These are phyloP conservation scores for Tadarida brasiliensis DNA, from an alignment of 2,797 vertebrate genomes.

Conservation along the genomic window DNA sequence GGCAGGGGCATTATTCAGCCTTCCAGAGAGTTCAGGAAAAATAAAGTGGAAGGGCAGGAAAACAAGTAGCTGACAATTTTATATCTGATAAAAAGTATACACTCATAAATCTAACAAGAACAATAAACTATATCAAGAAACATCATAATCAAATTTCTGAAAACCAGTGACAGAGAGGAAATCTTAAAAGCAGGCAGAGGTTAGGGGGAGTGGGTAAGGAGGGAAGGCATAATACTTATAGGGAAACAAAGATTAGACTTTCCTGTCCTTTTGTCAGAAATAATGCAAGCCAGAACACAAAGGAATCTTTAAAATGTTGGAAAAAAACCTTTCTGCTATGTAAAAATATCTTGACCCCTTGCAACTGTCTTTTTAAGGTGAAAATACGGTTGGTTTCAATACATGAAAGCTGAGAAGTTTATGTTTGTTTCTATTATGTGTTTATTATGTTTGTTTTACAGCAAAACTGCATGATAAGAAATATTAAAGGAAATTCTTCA, in stretches of 20 bases:
- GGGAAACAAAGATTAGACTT: slow-evolving; percentile 8
- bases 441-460: background rate
- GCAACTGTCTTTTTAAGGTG: background rate
- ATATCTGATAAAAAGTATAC: background rate
- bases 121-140: background rate
- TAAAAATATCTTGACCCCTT: background rate
- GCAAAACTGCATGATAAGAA: background rate
- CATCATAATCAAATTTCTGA: background rate
- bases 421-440: background rate
- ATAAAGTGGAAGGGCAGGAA: background rate
- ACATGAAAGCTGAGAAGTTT: background rate
- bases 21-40: background rate
- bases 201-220: background rate
- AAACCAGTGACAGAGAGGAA: background rate
- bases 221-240: background rate
- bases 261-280: background rate
- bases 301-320: background rate
- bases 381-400: slow-evolving; percentile 17
- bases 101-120: background rate
- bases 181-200: background rate
- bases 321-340: background rate
- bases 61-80: background rate
- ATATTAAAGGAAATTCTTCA: slow-evolving; percentile 4
- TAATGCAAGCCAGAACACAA: background rate
- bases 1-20: background rate